These are phyloP conservation scores for Bombus superbus DNA, from an alignment of 1,140 invertebrate species.

Conservation along the genomic window DNA sequence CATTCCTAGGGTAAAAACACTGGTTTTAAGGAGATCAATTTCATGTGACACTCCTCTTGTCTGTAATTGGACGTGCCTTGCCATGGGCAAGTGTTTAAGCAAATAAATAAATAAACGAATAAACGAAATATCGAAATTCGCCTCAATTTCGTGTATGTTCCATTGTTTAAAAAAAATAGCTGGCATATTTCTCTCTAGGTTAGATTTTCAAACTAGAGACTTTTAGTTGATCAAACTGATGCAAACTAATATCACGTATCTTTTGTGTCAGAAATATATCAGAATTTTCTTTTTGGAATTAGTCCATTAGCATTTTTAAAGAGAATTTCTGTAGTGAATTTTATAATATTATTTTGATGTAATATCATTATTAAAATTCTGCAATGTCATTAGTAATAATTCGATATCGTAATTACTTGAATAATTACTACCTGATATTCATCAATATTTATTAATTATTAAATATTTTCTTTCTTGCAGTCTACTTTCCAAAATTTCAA, in stretches of 20 bases:
- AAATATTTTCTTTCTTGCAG: too few relatives aligned
- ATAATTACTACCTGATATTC: too few relatives aligned
- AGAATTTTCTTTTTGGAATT: not conserved
- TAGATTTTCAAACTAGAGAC: not conserved
- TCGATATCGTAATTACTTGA: too few relatives aligned
- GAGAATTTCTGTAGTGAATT: not conserved
- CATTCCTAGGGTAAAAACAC: conserved; percentile 19
- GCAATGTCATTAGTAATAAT: not conserved
- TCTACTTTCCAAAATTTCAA: not conserved
- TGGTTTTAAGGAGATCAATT: conserved; percentile 24
- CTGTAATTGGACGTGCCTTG: conserved; percentile 2
- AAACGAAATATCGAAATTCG: conserved; percentile 3
- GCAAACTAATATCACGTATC: not conserved
- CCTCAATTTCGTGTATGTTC: not conserved
- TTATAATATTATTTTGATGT: not conserved
- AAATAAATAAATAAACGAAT: conserved; percentile 34
- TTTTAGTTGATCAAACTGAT: not conserved
- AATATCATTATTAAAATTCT: not conserved
- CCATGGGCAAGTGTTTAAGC: conserved; percentile 25
- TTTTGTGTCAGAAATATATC: not conserved
- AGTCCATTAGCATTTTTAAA: not conserved
- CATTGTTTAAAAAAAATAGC: not conserved
- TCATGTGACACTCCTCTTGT: conserved; percentile 10
- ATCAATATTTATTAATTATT: too few relatives aligned
- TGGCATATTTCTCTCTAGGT: not conserved